These are phyloP conservation scores for Drosophila algonquin DNA, from an alignment of 2,888 invertebrate genomes.

Conservation along the genomic window DNA sequence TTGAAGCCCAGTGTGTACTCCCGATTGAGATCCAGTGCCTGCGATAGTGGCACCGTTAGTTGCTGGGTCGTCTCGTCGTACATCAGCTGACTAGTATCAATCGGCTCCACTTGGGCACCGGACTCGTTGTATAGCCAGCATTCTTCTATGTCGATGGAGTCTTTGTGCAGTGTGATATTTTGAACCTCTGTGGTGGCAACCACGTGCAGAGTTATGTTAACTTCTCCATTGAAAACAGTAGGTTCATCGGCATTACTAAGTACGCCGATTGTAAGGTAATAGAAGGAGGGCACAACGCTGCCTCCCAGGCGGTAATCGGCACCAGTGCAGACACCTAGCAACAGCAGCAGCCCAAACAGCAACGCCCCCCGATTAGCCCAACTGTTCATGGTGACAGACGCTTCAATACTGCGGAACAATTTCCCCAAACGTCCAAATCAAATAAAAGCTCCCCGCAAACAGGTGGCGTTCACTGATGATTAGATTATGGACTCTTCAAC, in stretches of 20 bases:
- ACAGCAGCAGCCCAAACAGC: constrained; percentile 31
- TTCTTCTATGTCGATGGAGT: constrained; percentile 56
- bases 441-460: constrained; percentile 40
- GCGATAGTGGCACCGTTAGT: constrained; percentile 83
- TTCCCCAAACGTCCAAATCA: constrained; percentile 15
- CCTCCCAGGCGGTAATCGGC: constrained; percentile 75
- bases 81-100: constrained; percentile 40
- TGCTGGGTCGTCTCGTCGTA: constrained; percentile 81
- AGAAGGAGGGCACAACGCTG: constrained; percentile 85
- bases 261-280: constrained; percentile 85
- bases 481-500: constrained; percentile 46
- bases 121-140: constrained; percentile 45
- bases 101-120: constrained; percentile 28
- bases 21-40: constrained; percentile 73
- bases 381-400: constrained; percentile 52
- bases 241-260: constrained; percentile 50
- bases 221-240: constrained; percentile 75
- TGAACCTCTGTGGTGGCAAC: constrained; percentile 79
- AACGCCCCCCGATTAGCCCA: constrained; percentile 12
- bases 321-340: constrained; percentile 32
- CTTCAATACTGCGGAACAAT: constrained; percentile 44
- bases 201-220: constrained; percentile 85
- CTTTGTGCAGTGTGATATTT: constrained; percentile 85
- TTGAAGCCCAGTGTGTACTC: constrained; percentile 84
- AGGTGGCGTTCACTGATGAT: constrained; percentile 46